Conservation (phyloP, 2,888 invertebrate species). For the Galerucella pusilla region DNA sequence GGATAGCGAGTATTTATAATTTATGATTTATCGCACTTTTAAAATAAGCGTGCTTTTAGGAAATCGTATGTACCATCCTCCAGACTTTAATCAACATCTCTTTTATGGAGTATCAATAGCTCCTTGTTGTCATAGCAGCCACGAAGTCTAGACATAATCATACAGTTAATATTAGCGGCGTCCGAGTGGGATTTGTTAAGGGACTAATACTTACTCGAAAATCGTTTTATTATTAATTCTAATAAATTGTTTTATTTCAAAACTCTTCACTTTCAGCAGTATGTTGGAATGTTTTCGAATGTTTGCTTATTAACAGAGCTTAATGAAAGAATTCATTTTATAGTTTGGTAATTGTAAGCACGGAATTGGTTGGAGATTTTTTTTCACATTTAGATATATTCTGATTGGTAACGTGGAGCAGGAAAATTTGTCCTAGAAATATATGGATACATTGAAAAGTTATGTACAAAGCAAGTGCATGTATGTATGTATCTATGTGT, state of each 20-base stretch:
- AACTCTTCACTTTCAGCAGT: no score
- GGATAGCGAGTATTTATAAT: not conserved
- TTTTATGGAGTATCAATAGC: conserved; percentile 9
- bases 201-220: not conserved
- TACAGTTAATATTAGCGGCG: not conserved
- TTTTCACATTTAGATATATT: no score
- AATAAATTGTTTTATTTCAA: not conserved
- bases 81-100: conserved; percentile 9
- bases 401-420: no score
- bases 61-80: not conserved
- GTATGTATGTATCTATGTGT: no score
- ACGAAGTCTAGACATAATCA: conserved; percentile 16
- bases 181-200: not conserved
- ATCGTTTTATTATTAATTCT: not conserved
- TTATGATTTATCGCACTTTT: not conserved
- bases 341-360: no score
- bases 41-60: not conserved
- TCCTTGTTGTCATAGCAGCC: conserved; percentile 14
- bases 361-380: no score
- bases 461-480: no score
- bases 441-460: no score
- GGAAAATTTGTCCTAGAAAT: no score
- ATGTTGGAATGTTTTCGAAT: no score
- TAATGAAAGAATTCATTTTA: no score
- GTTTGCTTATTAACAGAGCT: no score